Conservation (phyloP, 2,888 invertebrate species). For the Aromia moschata region DNA sequence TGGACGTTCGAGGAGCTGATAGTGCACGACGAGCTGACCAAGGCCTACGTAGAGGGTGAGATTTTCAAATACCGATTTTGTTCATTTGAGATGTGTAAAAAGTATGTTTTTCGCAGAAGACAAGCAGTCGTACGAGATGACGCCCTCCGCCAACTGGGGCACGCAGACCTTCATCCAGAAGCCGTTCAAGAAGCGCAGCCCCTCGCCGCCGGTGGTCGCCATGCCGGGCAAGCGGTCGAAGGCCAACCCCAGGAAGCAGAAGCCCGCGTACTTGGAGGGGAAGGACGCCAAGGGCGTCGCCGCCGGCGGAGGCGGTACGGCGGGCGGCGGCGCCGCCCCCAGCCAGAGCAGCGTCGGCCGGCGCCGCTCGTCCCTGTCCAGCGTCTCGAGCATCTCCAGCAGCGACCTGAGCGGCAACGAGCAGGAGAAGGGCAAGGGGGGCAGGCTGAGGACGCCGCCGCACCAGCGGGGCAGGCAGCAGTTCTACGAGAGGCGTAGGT, state of each 20-base stretch:
- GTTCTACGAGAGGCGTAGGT: constrained; percentile 36
- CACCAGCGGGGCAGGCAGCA: constrained; percentile 24
- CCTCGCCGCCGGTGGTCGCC: constrained; percentile 68
- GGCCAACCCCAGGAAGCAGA: constrained; percentile 30
- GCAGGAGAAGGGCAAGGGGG: constrained; percentile 15
- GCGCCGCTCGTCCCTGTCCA: constrained; percentile 64
- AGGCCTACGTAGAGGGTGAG: constrained; percentile 49
- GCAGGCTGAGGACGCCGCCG: neutral
- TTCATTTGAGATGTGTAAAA: neutral
- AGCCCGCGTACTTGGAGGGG: constrained; percentile 23
- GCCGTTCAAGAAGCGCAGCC: constrained; percentile 60
- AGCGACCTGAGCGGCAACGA: constrained; percentile 58
- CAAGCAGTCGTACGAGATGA: neutral
- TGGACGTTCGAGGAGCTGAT: constrained; percentile 66
- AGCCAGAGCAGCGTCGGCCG: neutral
- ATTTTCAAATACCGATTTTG: neutral
- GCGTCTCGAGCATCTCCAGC: constrained; percentile 66
- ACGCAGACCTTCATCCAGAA: constrained; percentile 39
- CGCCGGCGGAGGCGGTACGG: constrained; percentile 28
- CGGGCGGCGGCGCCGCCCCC: neutral
- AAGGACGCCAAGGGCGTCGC: constrained; percentile 36
- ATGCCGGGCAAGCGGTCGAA: constrained; percentile 60
- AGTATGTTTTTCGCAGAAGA: neutral
- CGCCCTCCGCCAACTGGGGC: constrained; percentile 36
- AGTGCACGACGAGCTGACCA: constrained; percentile 60